Evolutionary conservation across 2,797 vertebrate genomes (phyloP).

Genomic region (Anomalospiza imberbis): DNA sequence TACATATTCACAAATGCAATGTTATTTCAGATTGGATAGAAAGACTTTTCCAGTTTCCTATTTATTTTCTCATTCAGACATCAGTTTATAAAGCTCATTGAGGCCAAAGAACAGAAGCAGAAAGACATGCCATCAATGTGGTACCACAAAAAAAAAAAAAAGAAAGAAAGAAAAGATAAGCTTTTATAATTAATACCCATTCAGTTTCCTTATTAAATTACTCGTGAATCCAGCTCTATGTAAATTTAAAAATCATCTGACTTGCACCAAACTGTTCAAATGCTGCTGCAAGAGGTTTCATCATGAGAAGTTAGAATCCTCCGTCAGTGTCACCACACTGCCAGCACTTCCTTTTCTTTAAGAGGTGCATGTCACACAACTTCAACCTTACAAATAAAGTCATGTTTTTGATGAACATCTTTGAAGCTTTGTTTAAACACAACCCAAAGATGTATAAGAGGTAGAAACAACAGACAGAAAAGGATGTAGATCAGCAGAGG

Average conservation of each 20-base stretch:
- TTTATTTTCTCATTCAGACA: background rate
- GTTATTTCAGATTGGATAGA: background rate
- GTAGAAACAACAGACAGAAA: background rate
- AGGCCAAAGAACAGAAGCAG: background rate
- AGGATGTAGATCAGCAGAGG: background rate
- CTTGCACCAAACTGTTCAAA: background rate
- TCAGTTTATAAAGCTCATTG: background rate
- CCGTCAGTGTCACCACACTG: background rate
- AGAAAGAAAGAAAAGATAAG: background rate
- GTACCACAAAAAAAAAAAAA: background rate
- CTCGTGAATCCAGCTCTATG: background rate
- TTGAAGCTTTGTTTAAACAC: background rate
- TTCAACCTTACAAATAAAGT: background rate
- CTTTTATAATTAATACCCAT: background rate
- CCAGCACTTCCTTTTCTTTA: background rate
- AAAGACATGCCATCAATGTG: background rate
- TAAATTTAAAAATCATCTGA: background rate
- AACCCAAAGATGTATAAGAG: background rate
- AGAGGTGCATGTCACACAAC: fast-evolving
- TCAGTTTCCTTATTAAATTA: background rate
- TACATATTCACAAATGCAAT: background rate
- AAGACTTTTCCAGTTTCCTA: background rate
- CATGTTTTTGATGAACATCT: background rate
- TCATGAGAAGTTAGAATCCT: background rate
- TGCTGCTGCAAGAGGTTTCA: background rate